Percentiles rank a stretch among this genome's conserved stretches.
These are phyloP conservation scores for Hecatera dysodea DNA, from an alignment of 2,888 invertebrate genomes.

Conservation along the genomic window DNA sequence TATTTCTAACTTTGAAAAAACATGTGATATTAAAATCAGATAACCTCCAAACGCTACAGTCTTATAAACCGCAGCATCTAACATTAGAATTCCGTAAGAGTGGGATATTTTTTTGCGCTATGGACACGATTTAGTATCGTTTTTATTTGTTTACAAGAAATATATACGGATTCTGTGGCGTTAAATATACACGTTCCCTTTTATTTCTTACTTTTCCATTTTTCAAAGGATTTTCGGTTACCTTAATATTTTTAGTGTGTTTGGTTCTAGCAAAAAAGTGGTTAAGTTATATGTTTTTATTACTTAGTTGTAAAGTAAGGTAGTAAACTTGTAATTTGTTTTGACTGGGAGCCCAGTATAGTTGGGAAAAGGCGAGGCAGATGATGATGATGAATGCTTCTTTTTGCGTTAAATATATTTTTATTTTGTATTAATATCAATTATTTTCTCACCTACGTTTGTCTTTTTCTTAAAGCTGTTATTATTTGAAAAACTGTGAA, in stretches of 20 bases:
- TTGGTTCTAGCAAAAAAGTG: conserved; percentile 25
- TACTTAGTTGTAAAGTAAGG: conserved; percentile 17
- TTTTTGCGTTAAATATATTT: background rate
- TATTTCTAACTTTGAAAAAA: background rate
- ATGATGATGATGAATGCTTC: background rate
- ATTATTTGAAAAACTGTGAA: no score
- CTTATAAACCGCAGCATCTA: conserved; percentile 39
- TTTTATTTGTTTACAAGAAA: conserved; percentile 77
- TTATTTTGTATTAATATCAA: no score
- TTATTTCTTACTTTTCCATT: conserved; percentile 50
- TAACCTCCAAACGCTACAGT: conserved; percentile 33
- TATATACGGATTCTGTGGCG: conserved; percentile 69
- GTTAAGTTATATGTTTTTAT: conserved; percentile 50
- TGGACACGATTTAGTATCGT: conserved; percentile 74
- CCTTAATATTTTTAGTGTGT: conserved; percentile 54
- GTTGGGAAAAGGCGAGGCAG: no score
- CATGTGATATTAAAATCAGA: background rate
- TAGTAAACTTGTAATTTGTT: conserved; percentile 13
- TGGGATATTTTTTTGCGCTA: conserved; percentile 71
- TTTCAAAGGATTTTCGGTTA: conserved; percentile 51
- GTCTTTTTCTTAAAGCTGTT: no score
- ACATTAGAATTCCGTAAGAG: conserved; percentile 69
- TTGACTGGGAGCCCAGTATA: no score
- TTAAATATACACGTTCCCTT: conserved; percentile 65
- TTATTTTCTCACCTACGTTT: no score